Percentiles rank a stretch among this genome's conserved stretches.
These are phyloP conservation scores for Toxotes chatareus DNA, from an alignment of 2,113 vertebrate species.

Conservation along the genomic window DNA sequence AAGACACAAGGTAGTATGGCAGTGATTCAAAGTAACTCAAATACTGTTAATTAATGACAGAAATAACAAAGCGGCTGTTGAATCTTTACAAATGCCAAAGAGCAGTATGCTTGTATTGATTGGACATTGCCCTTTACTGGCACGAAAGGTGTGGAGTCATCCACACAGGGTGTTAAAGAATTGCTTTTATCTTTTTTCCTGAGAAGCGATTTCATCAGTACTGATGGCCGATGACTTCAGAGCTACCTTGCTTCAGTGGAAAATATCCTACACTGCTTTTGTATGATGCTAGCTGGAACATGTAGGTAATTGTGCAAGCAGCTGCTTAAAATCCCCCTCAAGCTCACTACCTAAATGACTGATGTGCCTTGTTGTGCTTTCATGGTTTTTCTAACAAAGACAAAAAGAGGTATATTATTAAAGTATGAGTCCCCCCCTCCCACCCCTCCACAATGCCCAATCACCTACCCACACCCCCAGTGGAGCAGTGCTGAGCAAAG, in stretches of 20 bases:
- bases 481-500: too few species aligned
- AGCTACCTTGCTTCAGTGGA: background rate
- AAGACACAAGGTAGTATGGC: too few species aligned
- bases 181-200: slow-evolving; percentile 2
- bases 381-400: too few species aligned
- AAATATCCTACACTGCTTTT: background rate
- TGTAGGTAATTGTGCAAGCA: background rate
- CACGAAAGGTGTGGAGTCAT: too few species aligned
- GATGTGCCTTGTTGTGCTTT: background rate
- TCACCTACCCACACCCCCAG: background rate
- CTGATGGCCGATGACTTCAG: background rate
- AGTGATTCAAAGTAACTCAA: too few species aligned
- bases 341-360: background rate
- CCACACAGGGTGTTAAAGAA: background rate
- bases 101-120: too few species aligned
- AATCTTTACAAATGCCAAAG: too few species aligned
- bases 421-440: background rate
- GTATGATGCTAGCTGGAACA: background rate
- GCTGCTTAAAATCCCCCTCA: background rate
- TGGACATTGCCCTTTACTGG: too few species aligned
- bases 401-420: too few species aligned
- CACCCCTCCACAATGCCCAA: too few species aligned
- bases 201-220: background rate
- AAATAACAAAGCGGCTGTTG: too few species aligned
- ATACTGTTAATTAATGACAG: too few species aligned